Evolutionary conservation across 92 coral and sea anemone species (phyloP).

Genomic region (Hydrozoanthus gracilis): DNA sequence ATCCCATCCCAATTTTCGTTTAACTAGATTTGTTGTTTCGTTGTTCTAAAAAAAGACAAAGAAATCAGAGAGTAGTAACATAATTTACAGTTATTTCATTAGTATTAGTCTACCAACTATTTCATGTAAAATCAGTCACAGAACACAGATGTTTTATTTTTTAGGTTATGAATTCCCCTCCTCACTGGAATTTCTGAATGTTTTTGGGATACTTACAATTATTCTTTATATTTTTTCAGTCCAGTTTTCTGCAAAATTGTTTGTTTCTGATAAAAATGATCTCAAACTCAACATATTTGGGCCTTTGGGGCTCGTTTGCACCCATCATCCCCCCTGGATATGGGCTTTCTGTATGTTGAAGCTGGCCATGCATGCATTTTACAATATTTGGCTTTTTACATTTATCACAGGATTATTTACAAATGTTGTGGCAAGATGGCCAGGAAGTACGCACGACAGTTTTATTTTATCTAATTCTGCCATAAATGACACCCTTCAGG

Average conservation of each 20-base stretch:
- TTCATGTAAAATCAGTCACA: not conserved
- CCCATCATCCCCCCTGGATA: not conserved
- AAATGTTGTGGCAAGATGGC: constrained; percentile 51
- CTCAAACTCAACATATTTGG: not conserved
- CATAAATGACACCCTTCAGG: constrained; percentile 1
- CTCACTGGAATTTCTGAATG: not conserved
- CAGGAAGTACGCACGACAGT: no score
- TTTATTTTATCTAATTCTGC: not conserved
- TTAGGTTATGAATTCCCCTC: not conserved
- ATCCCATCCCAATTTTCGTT: not conserved
- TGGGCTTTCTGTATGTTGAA: not conserved
- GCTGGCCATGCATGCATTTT: not conserved
- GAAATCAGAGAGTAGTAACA: not conserved
- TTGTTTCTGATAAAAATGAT: not conserved
- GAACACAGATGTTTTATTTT: not conserved
- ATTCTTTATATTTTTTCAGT: not conserved
- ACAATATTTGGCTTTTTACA: not conserved
- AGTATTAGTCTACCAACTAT: not conserved
- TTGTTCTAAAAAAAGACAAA: not conserved
- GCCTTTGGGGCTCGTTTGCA: not conserved
- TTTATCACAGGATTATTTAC: constrained; percentile 35
- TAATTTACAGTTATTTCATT: not conserved
- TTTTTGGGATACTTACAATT: not conserved
- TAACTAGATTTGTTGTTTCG: not conserved
- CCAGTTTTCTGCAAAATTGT: not conserved